A percentile compares a stretch with the other conserved stretches of the same genome.
These are phyloP conservation scores for Pseudococcus longispinus DNA, from an alignment of 2,888 invertebrate genomes.

Conservation along the genomic window DNA sequence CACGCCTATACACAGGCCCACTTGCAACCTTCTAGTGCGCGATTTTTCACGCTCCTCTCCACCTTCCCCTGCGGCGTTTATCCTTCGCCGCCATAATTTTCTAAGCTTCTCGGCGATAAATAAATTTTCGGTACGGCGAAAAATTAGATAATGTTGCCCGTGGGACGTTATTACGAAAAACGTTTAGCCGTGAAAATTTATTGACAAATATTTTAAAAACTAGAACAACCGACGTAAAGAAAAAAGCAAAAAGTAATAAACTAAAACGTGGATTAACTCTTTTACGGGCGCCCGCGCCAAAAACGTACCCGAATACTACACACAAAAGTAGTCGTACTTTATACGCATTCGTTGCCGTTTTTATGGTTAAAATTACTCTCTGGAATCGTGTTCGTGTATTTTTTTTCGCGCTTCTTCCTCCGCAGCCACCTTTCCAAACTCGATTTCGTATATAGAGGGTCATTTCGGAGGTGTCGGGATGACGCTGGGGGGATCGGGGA, in stretches of 20 bases:
- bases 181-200: slow-evolving; percentile 52
- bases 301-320: neutral
- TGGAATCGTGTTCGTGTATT: neutral
- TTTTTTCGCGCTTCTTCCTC: neutral
- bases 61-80: neutral
- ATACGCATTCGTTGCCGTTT: neutral
- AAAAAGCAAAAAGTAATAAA: slow-evolving; percentile 38
- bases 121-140: slow-evolving; percentile 28
- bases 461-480: neutral
- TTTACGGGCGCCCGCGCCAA: slow-evolving; percentile 9
- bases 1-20: neutral
- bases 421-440: neutral
- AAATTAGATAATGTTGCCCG: slow-evolving; percentile 46
- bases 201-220: slow-evolving; percentile 47
- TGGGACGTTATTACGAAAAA: slow-evolving; percentile 48
- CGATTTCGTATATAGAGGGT: neutral
- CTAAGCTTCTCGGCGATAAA: neutral
- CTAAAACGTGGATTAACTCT: slow-evolving; percentile 42
- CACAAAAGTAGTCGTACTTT: slow-evolving; percentile 32
- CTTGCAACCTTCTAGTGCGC: neutral
- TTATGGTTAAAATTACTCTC: slow-evolving; percentile 28
- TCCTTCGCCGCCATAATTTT: neutral
- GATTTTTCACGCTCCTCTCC: neutral
- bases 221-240: slow-evolving; percentile 26
- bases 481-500: neutral